Evolutionary conservation across 2,113 vertebrate genomes (phyloP), one percentile per base, ranked within the genome.

Genomic region (Ellobius talpinus): DNA sequence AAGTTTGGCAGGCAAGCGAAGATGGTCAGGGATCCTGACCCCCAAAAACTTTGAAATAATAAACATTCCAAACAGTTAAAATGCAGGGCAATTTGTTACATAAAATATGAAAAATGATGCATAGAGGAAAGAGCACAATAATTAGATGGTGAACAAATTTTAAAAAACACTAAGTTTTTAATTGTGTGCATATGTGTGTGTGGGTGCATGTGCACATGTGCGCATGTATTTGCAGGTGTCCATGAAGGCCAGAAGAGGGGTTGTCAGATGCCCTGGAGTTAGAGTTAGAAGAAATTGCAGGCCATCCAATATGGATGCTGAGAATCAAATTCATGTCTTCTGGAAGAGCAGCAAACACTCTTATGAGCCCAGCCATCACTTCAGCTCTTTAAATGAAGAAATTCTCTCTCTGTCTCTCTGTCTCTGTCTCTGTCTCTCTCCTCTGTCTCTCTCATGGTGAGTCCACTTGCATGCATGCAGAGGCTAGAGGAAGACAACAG

Each of bases 11-110:
- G 50, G 55, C 13, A 39, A 47, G 72, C 31, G 24, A 92, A 91
- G 65, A 52, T 24, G 2, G n/a, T 70, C 68, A 4, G 29, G 1
- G 23, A 55, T 55, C 21, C 76, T 89, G 42, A 81, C 17, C 26
- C 81, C 79, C n/a, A 94, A 87, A 76, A 93, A 42, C 65, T 12
- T 39, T 85, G 55, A 88, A 70, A 36, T 88, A 90, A 86, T 24
- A 70, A 89, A 74, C 42, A 10, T 61, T 74, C 63, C 68, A 84
- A 74, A 42, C 0, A 2, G 63, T 65, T 93, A 79, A n/a, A 79
- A 45, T 85, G 63, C 3, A 68, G 65, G 50, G 10, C 58, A 74
- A 87, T 78, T 90, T 95, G 16, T 85, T 91, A 88, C 31, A 66
- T 1, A 61, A n/a, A 52, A 89, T 78, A 55, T 78, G 68, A 91